Evolutionary conservation across 2,888 invertebrate species (phyloP).

Genomic region (Polydrusus tereticollis): DNA sequence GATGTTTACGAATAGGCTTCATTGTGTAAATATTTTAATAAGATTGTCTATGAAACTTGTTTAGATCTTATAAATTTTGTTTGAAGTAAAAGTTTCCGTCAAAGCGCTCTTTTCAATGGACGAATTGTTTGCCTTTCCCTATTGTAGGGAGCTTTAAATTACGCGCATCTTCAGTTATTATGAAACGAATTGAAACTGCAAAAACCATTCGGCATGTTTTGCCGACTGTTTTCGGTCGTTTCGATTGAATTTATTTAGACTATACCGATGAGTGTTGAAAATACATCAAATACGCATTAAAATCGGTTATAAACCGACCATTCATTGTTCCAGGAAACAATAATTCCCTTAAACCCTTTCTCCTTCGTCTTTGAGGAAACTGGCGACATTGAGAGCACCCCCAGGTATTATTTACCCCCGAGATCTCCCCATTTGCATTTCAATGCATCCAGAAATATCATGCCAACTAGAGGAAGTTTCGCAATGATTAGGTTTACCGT

Average conservation of each 20-base stretch:
- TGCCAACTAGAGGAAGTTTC: slow-evolving; percentile 8
- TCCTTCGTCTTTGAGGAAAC: slow-evolving; percentile 12
- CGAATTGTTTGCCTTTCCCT: slow-evolving; percentile 30
- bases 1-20: background rate
- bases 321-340: background rate
- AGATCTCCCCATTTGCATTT: slow-evolving; percentile 19
- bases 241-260: too few species aligned
- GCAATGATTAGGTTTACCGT: background rate
- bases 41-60: slow-evolving; percentile 22
- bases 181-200: too few species aligned
- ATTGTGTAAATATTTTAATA: slow-evolving; percentile 19
- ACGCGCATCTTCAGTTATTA: too few species aligned
- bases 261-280: too few species aligned
- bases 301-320: too few species aligned
- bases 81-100: slow-evolving; percentile 6
- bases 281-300: too few species aligned
- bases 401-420: slow-evolving; percentile 22
- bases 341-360: slow-evolving; percentile 18
- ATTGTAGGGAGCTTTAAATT: slow-evolving; percentile 1
- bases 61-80: slow-evolving; percentile 33
- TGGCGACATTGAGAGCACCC: slow-evolving; percentile 13
- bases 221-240: too few species aligned
- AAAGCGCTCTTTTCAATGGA: slow-evolving; percentile 14
- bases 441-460: slow-evolving; percentile 21
- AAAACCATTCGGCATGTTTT: too few species aligned